phyloP scores from a whole-genome alignment of 1,140 invertebrate species.

The Temnothorax longispinosus region DNA sequence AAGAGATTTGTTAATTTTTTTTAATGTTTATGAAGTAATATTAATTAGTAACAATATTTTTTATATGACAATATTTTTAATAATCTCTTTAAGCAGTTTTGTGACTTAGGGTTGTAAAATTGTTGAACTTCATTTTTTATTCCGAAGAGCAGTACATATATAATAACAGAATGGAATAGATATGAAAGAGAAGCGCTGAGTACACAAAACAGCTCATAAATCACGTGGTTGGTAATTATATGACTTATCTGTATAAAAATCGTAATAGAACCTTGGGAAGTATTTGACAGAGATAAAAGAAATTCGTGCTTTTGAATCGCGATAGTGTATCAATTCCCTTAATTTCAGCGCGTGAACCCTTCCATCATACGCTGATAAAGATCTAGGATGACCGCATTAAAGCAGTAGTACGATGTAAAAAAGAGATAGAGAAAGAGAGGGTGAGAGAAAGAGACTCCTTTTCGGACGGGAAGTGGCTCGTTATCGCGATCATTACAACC shows the following conservation, averaged over 20 bases:
- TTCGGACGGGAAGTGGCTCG: slow-evolving; percentile 73
- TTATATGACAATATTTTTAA: background rate
- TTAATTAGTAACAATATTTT: background rate
- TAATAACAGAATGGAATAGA: background rate
- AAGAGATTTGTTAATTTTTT: background rate
- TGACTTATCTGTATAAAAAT: background rate
- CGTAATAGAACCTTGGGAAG: background rate
- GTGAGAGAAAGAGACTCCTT: slow-evolving; percentile 28
- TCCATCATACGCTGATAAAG: background rate
- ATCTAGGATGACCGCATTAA: background rate
- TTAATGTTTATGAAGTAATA: background rate
- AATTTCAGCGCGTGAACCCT: background rate
- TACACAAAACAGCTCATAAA: background rate
- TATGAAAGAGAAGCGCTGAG: background rate
- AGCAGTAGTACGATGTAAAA: background rate
- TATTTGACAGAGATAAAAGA: background rate
- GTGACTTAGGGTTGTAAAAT: background rate
- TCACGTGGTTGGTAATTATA: background rate
- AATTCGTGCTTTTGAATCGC: background rate
- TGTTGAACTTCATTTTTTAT: background rate
- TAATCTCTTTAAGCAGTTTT: background rate
- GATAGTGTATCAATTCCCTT: background rate
- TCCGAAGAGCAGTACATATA: background rate
- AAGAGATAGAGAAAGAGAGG: background rate
- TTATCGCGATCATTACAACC: slow-evolving; percentile 72